Evolutionary conservation across 1,140 invertebrate genomes (phyloP).

Genomic region (Diabrotica virgifera): DNA sequence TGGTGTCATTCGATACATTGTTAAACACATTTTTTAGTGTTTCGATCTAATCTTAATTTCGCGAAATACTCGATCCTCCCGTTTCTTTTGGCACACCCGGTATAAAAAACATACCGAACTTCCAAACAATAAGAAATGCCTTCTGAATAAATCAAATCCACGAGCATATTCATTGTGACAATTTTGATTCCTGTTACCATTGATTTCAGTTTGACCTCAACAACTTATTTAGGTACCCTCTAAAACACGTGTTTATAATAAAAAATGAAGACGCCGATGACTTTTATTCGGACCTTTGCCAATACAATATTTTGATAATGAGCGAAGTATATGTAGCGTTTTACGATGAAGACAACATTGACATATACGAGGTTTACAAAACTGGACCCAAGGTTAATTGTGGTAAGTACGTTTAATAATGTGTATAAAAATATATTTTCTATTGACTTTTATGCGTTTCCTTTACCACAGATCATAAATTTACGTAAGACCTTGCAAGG

Average conservation of each 20-base stretch:
- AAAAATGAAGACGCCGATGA: background rate
- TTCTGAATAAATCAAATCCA: too few relatives aligned
- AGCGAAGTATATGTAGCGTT: slow-evolving; percentile 10
- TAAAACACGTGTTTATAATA: slow-evolving; percentile 17
- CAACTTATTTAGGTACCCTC: slow-evolving; percentile 10
- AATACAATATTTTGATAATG: background rate
- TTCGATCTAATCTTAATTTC: too few relatives aligned
- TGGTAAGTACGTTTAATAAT: slow-evolving; percentile 6
- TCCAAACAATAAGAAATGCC: too few relatives aligned
- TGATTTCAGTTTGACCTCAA: slow-evolving; percentile 5
- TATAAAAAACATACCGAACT: too few relatives aligned
- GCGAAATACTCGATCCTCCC: too few relatives aligned
- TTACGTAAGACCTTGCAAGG: too few relatives aligned
- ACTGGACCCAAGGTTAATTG: background rate
- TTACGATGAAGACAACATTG: background rate
- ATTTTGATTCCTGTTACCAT: background rate
- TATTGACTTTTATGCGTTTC: too few relatives aligned
- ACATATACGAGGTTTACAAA: slow-evolving; percentile 17
- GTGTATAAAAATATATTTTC: background rate
- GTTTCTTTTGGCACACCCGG: too few relatives aligned
- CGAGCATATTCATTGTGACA: too few relatives aligned
- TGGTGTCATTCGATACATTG: too few relatives aligned
- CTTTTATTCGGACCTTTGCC: background rate
- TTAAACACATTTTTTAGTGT: too few relatives aligned
- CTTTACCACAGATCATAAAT: too few relatives aligned